Evolutionary conservation across 2,113 vertebrate genomes (phyloP), one percentile per base, ranked within the genome.

Genomic region (Tupaia chinensis): DNA sequence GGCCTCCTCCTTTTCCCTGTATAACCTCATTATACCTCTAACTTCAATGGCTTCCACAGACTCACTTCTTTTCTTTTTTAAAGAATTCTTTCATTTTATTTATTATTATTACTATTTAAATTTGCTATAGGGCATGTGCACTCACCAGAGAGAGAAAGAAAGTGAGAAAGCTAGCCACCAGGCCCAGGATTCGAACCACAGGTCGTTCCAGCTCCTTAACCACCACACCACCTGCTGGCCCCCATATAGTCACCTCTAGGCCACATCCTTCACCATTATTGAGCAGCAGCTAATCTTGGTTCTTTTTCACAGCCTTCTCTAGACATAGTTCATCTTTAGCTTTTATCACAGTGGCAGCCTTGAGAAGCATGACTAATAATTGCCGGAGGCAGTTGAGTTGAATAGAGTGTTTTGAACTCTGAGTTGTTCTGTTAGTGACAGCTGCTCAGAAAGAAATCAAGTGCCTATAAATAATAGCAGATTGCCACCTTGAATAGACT

Each of bases 341-440:
- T 97, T 82, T 94, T 95, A 68, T 92, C 65, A 91, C 68, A 90
- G 76, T 93, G 82, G 53, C 93, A 94, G 90, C 93, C 56, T 95
- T 70, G 68, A 96, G 95, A 89, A 92, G 32, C 61, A 83, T 97
- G 89, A 87, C 92, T 97, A 95, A 97, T 88, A 95, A 81, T 94
- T 96, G 20, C 76, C 96, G 84, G 86, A 93, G 89, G 95, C 95
- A 94, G 32, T 65, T 89, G 93, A 96, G 92, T 97, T 95, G 95
- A 96, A 89, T 93, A 95, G 89, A 94, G 72, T 96, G 95, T 96
- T 97, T 95, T 96, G 80, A 97, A 96, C 70, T 97, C 83, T 91
- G 65, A 96, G 29, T 96, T 97, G 77, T 95, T 96, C 96, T 93
- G 8, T 96, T 95, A 97, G 93, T 95, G 94, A 96, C 95, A 96